Conservation (phyloP, 2,888 invertebrate genomes). For the Drosophila anceps region DNA sequence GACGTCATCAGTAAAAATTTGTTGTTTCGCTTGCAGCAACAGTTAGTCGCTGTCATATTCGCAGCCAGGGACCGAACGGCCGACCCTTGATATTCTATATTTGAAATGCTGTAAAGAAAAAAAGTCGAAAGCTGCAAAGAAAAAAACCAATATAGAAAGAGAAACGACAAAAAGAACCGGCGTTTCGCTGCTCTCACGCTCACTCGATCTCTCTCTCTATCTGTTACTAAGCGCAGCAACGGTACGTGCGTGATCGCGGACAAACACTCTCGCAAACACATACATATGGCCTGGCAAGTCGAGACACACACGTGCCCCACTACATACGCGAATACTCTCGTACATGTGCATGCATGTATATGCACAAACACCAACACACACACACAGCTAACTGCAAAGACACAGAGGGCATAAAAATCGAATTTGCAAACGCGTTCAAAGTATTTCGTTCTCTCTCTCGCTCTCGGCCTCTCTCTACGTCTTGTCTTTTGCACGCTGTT, state of each 20-base stretch:
- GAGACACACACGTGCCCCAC: conserved; percentile 84
- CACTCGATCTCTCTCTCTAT: conserved; percentile 34
- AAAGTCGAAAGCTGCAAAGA: conserved; percentile 49
- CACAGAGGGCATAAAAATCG: conserved; percentile 52
- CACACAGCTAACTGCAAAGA: conserved; percentile 26
- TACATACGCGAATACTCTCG: conserved; percentile 80
- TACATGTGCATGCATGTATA: conserved; percentile 22
- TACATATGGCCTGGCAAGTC: conserved; percentile 45
- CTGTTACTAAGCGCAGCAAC: conserved; percentile 72
- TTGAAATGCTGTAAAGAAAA: conserved; percentile 77
- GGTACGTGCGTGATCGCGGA: conserved; percentile 71
- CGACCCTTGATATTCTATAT: conserved; percentile 84
- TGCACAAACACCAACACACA: conserved; percentile 40
- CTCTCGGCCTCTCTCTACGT: conserved; percentile 33
- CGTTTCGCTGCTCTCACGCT: conserved; percentile 58
- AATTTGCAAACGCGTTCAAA: conserved; percentile 71
- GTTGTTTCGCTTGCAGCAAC: conserved; percentile 50
- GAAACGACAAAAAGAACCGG: conserved; percentile 72
- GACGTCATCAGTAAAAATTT: conserved; percentile 74
- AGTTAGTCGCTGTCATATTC: conserved; percentile 51
- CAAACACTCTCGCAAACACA: conserved; percentile 61
- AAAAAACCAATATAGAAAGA: conserved; percentile 42
- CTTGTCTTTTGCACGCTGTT: conserved; percentile 44
- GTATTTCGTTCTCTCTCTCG: conserved; percentile 40
- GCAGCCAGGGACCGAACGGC: conserved; percentile 74